Evolutionary conservation across 2,888 invertebrate species (phyloP).

Genomic region (Eristalis intricaria): DNA sequence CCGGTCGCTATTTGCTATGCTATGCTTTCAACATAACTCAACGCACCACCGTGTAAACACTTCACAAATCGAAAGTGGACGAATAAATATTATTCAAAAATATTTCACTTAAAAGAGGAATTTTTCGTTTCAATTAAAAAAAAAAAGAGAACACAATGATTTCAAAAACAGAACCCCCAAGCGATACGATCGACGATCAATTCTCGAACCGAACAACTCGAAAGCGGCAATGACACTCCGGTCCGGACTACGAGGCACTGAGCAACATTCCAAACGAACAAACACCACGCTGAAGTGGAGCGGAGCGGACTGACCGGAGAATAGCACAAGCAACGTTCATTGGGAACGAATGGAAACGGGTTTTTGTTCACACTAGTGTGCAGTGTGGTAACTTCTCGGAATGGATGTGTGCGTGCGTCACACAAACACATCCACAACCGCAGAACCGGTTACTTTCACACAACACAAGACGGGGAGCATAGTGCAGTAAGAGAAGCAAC

Average conservation of each 20-base stretch:
- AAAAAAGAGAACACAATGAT: neutral
- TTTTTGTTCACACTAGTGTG: neutral
- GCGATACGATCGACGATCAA: conserved; percentile 38
- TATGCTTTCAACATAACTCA: neutral
- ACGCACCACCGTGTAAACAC: neutral
- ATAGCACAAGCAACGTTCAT: conserved; percentile 10
- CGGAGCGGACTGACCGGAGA: neutral
- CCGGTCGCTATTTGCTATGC: conserved; percentile 25
- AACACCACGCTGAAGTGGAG: conserved; percentile 20
- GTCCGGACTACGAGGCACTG: neutral
- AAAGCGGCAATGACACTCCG: conserved; percentile 56
- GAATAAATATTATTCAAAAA: neutral
- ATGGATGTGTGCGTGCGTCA: neutral
- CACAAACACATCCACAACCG: neutral
- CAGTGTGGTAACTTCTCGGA: neutral
- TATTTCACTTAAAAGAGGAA: neutral
- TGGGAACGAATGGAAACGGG: conserved; percentile 27
- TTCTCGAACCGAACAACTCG: conserved; percentile 45
- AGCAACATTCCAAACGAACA: conserved; percentile 52
- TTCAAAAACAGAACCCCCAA: conserved; percentile 10
- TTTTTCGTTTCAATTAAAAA: conserved; percentile 4
- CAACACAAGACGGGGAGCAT: neutral
- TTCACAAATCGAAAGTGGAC: neutral
- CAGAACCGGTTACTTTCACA: neutral
- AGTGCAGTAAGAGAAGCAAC: neutral